Evolutionary conservation across 2,113 vertebrate genomes (phyloP), one percentile per base, ranked within the genome.

Genomic region (Oryzias curvinotus): DNA sequence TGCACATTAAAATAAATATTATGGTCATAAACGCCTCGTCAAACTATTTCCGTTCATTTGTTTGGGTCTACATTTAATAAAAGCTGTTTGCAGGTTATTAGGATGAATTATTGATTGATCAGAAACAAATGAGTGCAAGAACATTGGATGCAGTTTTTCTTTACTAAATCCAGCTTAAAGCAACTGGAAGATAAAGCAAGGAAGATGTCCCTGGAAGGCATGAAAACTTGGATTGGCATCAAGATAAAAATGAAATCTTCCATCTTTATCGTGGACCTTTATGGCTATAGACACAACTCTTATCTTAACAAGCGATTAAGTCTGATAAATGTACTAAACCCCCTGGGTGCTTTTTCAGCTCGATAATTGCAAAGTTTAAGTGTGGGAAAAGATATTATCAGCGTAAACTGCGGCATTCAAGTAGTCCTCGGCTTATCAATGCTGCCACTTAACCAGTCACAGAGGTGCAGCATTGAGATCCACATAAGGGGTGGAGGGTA

Each of bases 291-390:
- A 77, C 63, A 72, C 68, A 54, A 60, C 36, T 79, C 71, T 86
- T 90, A 86, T 88, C 81, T 88, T 84, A 85, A 83, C 62, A 23
- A 78, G 80, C 72, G 72, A 82, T 81, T 85, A 75, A 48, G 59
- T 21, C 56, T 49, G 71, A 84, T 80, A 72, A 75, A 69, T 48
- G 59, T n/a, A 17, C 25, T 14, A 50, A 54, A 7, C 54, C 48
- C 58, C 48, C 10, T 14, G 18, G n/a, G 25, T 42, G 28, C 23
- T 28, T 71, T 68, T 65, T 17, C 3, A 66, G 47, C 55, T 15
- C 58, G 44, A 60, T 59, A n/a, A 28, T 52, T 56, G 68, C 72
- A 64, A 74, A 74, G 51, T 78, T 65, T 61, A 18, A 76, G 64
- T 51, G n/a, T 58, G 43, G 30, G 58, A 48, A 46, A 63, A 76